Percentiles rank a stretch among this genome's conserved stretches.
These are phyloP conservation scores for Ophraella communa DNA, from an alignment of 2,888 invertebrate species.

Conservation along the genomic window DNA sequence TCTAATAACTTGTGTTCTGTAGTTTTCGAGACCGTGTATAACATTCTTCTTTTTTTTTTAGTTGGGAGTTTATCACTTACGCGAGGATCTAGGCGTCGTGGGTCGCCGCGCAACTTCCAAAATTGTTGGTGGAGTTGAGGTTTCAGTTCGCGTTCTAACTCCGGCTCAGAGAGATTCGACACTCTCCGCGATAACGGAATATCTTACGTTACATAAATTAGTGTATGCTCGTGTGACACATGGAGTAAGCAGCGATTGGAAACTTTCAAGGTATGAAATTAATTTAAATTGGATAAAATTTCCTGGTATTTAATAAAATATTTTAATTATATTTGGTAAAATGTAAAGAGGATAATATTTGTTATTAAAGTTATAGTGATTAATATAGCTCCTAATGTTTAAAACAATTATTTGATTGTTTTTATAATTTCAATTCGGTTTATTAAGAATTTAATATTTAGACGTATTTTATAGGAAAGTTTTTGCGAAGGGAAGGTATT, in stretches of 20 bases:
- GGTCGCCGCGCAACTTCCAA: conserved; percentile 24
- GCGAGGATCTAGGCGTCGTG: conserved; percentile 23
- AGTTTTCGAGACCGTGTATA: conserved; percentile 20
- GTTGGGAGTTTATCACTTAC: conserved; percentile 38
- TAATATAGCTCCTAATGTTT: no score
- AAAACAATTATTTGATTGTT: no score
- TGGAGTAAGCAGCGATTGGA: not conserved
- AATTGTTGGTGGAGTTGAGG: conserved; percentile 32
- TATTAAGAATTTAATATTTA: no score
- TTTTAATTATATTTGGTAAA: no score
- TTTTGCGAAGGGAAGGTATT: no score
- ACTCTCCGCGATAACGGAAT: not conserved
- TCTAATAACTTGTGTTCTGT: conserved; percentile 33
- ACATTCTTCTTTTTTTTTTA: conserved; percentile 33
- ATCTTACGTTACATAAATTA: conserved; percentile 18
- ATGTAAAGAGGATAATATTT: no score
- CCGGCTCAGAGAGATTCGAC: conserved; percentile 19
- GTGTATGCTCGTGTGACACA: not conserved
- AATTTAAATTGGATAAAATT: not conserved
- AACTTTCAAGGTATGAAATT: not conserved
- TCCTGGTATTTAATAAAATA: no score
- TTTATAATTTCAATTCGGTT: no score
- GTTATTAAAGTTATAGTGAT: no score
- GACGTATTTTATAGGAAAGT: no score
- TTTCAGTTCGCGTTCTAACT: conserved; percentile 43